Evolutionary conservation across 2,888 invertebrate species (phyloP).

Genomic region (Volucella inflata): DNA sequence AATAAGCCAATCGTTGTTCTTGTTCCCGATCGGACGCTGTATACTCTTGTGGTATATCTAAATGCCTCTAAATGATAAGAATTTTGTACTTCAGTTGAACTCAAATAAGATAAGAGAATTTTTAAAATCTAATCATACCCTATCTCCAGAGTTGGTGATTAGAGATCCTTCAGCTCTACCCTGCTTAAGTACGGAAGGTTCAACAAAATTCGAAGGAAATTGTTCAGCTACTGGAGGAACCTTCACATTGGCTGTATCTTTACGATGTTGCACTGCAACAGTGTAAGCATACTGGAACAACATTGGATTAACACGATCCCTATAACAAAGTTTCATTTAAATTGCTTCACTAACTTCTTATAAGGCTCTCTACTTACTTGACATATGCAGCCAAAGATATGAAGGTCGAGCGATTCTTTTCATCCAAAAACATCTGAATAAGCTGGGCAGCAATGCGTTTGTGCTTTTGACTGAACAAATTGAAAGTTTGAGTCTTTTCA

Average conservation of each 20-base stretch:
- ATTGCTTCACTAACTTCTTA: neutral
- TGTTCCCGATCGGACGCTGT: slow-evolving; percentile 71
- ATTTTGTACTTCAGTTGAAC: too few relatives aligned
- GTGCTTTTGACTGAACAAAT: slow-evolving; percentile 89
- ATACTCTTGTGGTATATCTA: slow-evolving; percentile 84
- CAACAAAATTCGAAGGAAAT: slow-evolving; percentile 91
- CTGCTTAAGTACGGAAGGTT: slow-evolving; percentile 87
- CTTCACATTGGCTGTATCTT: slow-evolving; percentile 33
- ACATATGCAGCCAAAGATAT: slow-evolving; percentile 29
- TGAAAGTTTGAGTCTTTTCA: slow-evolving; percentile 85
- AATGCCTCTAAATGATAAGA: too few relatives aligned
- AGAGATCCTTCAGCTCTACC: slow-evolving; percentile 86
- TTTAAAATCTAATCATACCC: too few relatives aligned
- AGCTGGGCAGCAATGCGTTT: slow-evolving; percentile 88
- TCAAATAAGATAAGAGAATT: too few relatives aligned
- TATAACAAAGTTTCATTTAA: neutral
- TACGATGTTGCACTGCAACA: slow-evolving; percentile 87
- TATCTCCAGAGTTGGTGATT: too few relatives aligned
- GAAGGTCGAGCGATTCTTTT: slow-evolving; percentile 85
- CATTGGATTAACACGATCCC: slow-evolving; percentile 89
- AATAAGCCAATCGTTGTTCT: slow-evolving; percentile 87
- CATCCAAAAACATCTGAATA: slow-evolving; percentile 88
- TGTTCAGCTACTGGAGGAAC: slow-evolving; percentile 89
- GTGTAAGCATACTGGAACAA: slow-evolving; percentile 90
- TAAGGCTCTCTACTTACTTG: slow-evolving; percentile 3